Conservation (phyloP, 2,113 vertebrate genomes). For the Gallinago media region DNA sequence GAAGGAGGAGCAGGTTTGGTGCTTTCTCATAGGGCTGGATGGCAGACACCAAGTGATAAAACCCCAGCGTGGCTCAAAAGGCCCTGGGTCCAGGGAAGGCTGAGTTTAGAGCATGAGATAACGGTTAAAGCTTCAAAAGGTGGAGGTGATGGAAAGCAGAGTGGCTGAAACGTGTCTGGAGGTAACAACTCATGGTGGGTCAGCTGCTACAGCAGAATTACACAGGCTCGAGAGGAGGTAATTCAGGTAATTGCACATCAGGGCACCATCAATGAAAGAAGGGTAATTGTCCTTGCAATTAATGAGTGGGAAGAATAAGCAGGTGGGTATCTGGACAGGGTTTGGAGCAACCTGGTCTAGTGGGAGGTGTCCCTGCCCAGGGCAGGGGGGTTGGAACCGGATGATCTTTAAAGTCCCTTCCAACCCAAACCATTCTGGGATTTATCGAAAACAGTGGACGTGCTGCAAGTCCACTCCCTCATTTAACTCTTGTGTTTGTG, state of each 20-base stretch:
- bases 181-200: accelerated
- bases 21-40: not conserved
- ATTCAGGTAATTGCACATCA: not conserved
- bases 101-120: not conserved
- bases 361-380: too few species aligned
- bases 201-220: not conserved
- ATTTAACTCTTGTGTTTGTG: not conserved
- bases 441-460: accelerated
- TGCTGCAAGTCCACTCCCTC: not conserved
- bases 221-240: not conserved
- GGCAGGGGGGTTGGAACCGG: too few species aligned
- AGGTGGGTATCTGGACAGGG: not conserved
- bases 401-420: too few species aligned
- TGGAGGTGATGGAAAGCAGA: not conserved
- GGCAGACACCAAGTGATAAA: not conserved
- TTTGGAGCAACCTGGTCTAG: too few species aligned
- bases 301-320: accelerated
- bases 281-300: not conserved
- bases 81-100: accelerated
- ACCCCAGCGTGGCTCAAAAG: not conserved
- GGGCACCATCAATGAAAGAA: not conserved
- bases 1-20: accelerated
- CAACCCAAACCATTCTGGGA: too few species aligned
- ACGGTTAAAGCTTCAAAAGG: not conserved
- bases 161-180: not conserved